Base-by-base conservation (phyloP, 2,113 vertebrate genomes). In the Orycteropus afer region DNA sequence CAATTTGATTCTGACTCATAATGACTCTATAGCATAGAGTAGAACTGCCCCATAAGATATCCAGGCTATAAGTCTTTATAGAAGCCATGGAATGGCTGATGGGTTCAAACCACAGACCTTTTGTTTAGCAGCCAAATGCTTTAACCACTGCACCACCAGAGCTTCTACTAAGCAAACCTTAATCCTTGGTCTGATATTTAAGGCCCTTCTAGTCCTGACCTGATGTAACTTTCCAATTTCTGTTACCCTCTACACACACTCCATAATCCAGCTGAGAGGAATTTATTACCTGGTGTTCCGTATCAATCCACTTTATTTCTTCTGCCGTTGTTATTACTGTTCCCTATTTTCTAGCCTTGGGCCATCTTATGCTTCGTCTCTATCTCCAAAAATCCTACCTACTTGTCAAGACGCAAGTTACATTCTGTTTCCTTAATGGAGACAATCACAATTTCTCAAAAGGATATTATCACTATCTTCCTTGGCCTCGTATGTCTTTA, bases 221-320 rank as follows among this genome's bases (percentile, higher is more conserved):
- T 53, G 17, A 0, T 13, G 63, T 18, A 37, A n/a, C 32, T 91
- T 32, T 55, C 2, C n/a, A 14, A 15, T 82, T 73, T 87, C 37
- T 29, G 27, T 0, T 3, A 3, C 4, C 2, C 23, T 71, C 8
- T n/a, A 0, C 11, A 27, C 27, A 15, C 1, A 11, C 7, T n/a
- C 57, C 3, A 0, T 25, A 5, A n/a, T 40, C 20, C 51, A 10
- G 71, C 32, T 11, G 13, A 37, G 32, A 25, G 1, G 18, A 34
- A 34, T 11, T 18, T 3, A 34, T 14, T 57, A 3, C 25, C 4
- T 15, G 14, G 34, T 73, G 32, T 45, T 81, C 55, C 63, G 63
- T 37, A 53, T 3, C 78, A 71, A 34, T 14, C 69, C 15, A 7
- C 8, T 17, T 82, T 85, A 32, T 29, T 11, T 12, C 40, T 7